These are phyloP conservation scores for Cordylochernes scorpioides DNA, from an alignment of 2,888 invertebrate species.

Conservation along the genomic window DNA sequence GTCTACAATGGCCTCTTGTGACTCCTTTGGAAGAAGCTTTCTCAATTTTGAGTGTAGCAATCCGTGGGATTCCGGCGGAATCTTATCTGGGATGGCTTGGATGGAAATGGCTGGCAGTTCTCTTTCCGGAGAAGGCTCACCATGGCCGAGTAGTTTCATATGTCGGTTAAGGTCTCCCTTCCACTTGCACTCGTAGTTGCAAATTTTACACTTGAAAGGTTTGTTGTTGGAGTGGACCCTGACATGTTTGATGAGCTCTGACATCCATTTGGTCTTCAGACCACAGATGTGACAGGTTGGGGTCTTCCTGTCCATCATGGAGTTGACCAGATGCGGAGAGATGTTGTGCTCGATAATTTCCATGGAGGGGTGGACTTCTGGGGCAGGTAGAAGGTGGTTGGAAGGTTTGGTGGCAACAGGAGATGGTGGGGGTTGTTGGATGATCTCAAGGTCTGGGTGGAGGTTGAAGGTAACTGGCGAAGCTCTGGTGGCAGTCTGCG, in stretches of 20 bases:
- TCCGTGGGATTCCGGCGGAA: neutral
- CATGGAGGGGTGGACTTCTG: constrained; percentile 4
- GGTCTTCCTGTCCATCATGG: neutral
- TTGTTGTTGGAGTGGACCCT: constrained; percentile 13
- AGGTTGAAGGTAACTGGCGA: too few relatives aligned
- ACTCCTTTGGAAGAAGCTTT: neutral
- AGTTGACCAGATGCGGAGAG: constrained; percentile 8
- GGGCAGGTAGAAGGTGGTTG: neutral
- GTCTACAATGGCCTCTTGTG: too few relatives aligned
- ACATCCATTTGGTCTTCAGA: constrained; percentile 14
- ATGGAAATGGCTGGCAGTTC: constrained; percentile 3
- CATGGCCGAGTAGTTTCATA: constrained; percentile 12
- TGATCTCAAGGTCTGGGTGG: too few relatives aligned
- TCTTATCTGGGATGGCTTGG: too few relatives aligned
- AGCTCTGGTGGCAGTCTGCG: too few relatives aligned
- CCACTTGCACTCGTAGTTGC: constrained; percentile 14
- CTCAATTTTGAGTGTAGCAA: neutral
- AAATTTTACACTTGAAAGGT: constrained; percentile 13
- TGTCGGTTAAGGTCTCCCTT: constrained; percentile 15
- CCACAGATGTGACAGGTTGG: constrained; percentile 8
- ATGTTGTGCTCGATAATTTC: constrained; percentile 8
- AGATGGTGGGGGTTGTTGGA: too few relatives aligned
- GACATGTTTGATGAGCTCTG: constrained; percentile 13
- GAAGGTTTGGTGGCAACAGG: too few relatives aligned
- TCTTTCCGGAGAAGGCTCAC: constrained; percentile 5